Base-by-base conservation (phyloP, 2,797 vertebrate genomes). In the Benthosema pterotum region DNA sequence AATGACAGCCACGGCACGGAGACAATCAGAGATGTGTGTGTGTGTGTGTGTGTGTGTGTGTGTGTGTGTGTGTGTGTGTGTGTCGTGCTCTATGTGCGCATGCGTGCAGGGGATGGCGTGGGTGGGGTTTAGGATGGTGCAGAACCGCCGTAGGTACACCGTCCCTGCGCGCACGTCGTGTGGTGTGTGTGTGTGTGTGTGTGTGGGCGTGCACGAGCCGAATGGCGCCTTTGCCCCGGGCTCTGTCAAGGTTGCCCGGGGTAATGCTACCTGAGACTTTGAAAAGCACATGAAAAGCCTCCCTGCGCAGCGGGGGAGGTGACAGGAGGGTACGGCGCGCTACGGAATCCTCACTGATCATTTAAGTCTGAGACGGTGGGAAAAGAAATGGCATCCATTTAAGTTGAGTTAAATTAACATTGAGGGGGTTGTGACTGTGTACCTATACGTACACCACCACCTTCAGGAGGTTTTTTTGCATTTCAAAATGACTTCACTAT, bases 271-370 rank as follows among this genome's bases (percentile, higher is more conserved):
- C 80, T 85, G 84, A 88, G 83, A 88, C 82, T 88, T 89, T 85
- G 86, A 88, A 87, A 88, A 75, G 79, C 87, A 89, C 82, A 90
- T 91, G 85, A 92, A 91, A n/a, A 90, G 87, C 83, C 32, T 70
- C 66, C 76, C 67, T 76, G 75, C 85, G 68, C 85, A 67, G 85
- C 83, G 69, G 84, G 85, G 78, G 78, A 71, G 73, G 76, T 47
- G 82, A 65, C 73, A 70, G 76, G 63, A 78, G 77, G 62, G 50
- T 69, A 80, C 56, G 18, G 67, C 1, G 51, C 13, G 15, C 14
- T 49, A 17, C 7, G 17, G 47, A 49, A 38, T 38, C 32, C 32
- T 38, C 32, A 11, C 32, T 38, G 32, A 38, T 38, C 8, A 38
- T 38, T 38, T 38, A 38, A 38, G 7, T 38, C 32, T 38, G 32